phyloP scores from a whole-genome alignment of 2,797 vertebrate species.

The Simalia tracyae region DNA sequence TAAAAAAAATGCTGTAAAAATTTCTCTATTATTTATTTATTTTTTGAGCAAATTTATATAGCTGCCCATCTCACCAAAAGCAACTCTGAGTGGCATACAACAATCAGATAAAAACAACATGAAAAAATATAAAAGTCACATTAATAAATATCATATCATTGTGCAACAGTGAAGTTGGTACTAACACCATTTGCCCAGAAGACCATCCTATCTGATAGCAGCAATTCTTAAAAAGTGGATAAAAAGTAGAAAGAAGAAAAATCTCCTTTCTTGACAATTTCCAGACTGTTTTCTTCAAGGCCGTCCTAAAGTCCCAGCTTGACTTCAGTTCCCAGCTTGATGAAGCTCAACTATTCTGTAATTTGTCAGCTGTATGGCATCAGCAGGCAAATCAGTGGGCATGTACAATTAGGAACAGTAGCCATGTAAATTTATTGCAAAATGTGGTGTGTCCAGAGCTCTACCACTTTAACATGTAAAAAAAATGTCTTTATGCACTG shows the following conservation, averaged over 20 bases:
- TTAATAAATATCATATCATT: neutral
- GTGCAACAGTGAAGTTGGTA: neutral
- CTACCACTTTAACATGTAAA: neutral
- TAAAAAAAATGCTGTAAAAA: slow-evolving; percentile 40
- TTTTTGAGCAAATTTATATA: too few relatives aligned
- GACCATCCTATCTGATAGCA: neutral
- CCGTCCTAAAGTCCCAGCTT: neutral
- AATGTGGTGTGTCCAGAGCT: neutral
- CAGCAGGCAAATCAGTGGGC: neutral
- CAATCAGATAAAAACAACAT: too few relatives aligned
- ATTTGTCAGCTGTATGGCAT: neutral
- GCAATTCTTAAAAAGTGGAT: neutral
- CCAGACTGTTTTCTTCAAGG: neutral
- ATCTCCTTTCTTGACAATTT: neutral
- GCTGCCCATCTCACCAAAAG: too few relatives aligned
- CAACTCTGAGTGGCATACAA: too few relatives aligned
- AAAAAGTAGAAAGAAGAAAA: neutral
- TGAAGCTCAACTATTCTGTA: neutral
- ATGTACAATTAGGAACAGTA: neutral
- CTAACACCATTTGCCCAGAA: neutral
- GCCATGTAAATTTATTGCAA: neutral
- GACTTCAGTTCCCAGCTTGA: neutral
- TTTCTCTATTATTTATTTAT: neutral
- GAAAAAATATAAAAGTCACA: too few relatives aligned
- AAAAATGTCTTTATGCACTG: neutral